Evolutionary conservation across 1,140 invertebrate genomes (phyloP).

Genomic region (Mercenaria mercenaria): DNA sequence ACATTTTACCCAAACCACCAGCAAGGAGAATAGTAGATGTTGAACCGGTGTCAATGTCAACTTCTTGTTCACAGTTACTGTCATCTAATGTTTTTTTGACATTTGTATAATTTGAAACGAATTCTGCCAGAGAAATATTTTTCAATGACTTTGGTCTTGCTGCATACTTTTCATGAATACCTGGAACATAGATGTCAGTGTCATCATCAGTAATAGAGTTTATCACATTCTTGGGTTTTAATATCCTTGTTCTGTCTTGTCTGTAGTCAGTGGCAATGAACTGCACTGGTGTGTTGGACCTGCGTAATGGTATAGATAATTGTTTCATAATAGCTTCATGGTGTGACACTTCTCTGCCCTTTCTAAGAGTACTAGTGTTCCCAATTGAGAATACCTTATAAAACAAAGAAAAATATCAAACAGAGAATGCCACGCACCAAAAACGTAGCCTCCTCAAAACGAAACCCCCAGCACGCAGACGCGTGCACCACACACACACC

Average conservation of each 20-base stretch:
- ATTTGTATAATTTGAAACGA: neutral
- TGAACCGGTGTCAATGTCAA: neutral
- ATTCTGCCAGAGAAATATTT: conserved; percentile 18
- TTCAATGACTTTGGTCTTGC: conserved; percentile 31
- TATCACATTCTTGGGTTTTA: conserved; percentile 21
- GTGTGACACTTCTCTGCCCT: conserved; percentile 16
- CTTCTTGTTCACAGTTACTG: conserved; percentile 1
- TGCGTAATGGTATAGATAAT: conserved; percentile 19
- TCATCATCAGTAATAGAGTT: neutral
- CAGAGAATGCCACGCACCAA: too few species aligned
- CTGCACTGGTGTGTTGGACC: conserved; percentile 11
- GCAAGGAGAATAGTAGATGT: conserved; percentile 1
- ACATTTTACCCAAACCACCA: neutral
- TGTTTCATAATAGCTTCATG: conserved; percentile 39
- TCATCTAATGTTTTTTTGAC: neutral
- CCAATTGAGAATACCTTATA: conserved; percentile 29
- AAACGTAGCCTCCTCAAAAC: too few species aligned
- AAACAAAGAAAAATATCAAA: too few species aligned
- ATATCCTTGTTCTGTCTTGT: conserved; percentile 28
- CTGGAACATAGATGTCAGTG: conserved; percentile 12
- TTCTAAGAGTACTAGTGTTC: conserved; percentile 18
- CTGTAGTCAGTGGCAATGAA: conserved; percentile 43
- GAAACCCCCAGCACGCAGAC: too few species aligned
- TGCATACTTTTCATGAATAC: conserved; percentile 31
- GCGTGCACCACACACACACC: too few species aligned